phyloP scores from a whole-genome alignment of 2,113 vertebrate genomes.

The Lepidothrix coronata region DNA sequence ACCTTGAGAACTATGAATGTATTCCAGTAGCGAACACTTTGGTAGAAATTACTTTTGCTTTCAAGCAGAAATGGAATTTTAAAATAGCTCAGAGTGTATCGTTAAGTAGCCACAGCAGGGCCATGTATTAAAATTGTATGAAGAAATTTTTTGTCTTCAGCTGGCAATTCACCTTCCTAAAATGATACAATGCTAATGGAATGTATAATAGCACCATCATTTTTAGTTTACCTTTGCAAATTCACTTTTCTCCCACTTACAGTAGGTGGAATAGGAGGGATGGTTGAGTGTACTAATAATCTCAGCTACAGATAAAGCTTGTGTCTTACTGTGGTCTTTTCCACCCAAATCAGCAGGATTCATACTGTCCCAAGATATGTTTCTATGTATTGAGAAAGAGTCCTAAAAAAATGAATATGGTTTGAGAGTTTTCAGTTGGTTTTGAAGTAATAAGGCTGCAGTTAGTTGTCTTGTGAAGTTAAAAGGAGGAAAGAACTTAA shows the following conservation, averaged over 20 bases:
- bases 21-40: not conserved
- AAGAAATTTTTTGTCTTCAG: constrained; percentile 15
- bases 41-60: constrained; percentile 12
- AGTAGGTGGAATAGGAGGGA: not conserved
- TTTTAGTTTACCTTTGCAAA: constrained; percentile 16
- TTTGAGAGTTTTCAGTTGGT: not conserved
- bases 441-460: not conserved
- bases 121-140: constrained; percentile 39
- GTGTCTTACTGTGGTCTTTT: not conserved
- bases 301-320: not conserved
- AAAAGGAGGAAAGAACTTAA: not conserved
- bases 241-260: not conserved
- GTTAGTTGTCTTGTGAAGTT: not conserved
- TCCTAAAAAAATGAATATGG: not conserved
- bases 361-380: not conserved
- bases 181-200: constrained; percentile 22
- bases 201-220: not conserved
- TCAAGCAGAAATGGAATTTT: constrained; percentile 26
- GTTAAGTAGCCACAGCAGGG: constrained; percentile 6
- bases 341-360: not conserved
- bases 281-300: not conserved
- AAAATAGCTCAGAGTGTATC: not conserved
- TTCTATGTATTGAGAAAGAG: not conserved
- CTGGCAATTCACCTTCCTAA: not conserved
- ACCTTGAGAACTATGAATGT: not conserved